These are phyloP conservation scores for Xestia c-nigrum DNA, from an alignment of 2,888 invertebrate species.

Conservation along the genomic window DNA sequence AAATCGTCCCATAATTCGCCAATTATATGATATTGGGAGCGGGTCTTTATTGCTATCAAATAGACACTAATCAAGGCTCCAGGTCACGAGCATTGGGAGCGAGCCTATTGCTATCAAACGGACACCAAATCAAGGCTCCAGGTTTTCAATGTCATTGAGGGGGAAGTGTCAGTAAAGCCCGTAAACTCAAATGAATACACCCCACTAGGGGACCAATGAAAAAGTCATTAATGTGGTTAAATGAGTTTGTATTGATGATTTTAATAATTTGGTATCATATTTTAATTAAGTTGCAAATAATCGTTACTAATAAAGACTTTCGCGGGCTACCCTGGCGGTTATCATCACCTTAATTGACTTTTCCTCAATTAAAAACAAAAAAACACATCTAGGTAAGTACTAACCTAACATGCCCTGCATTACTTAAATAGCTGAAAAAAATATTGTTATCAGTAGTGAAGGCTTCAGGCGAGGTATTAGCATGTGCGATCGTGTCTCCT, in stretches of 20 bases:
- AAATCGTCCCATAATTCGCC: fast-evolving
- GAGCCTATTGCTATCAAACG: not conserved
- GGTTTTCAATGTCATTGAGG: too few relatives aligned
- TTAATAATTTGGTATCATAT: too few relatives aligned
- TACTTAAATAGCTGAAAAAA: slow-evolving; percentile 53
- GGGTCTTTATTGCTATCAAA: not conserved
- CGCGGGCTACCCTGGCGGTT: too few relatives aligned
- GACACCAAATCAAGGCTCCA: not conserved
- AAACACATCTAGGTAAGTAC: not conserved
- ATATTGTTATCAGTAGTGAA: slow-evolving; percentile 54
- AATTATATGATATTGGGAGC: not conserved
- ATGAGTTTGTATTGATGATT: too few relatives aligned
- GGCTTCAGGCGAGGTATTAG: slow-evolving; percentile 43
- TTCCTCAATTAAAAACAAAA: slow-evolving; percentile 1
- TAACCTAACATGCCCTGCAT: slow-evolving; percentile 40
- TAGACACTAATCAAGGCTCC: not conserved
- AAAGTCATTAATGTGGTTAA: too few relatives aligned
- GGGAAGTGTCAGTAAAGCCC: too few relatives aligned
- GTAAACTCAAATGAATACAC: too few relatives aligned
- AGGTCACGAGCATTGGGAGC: not conserved
- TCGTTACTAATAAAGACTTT: too few relatives aligned
- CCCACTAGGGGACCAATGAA: too few relatives aligned
- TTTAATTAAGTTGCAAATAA: too few relatives aligned
- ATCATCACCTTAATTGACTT: not conserved
- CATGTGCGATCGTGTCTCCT: slow-evolving; percentile 36